Evolutionary conservation across 2,888 invertebrate genomes (phyloP), one percentile per base, ranked within the genome.

Genomic region (Monochamus alternatus): DNA sequence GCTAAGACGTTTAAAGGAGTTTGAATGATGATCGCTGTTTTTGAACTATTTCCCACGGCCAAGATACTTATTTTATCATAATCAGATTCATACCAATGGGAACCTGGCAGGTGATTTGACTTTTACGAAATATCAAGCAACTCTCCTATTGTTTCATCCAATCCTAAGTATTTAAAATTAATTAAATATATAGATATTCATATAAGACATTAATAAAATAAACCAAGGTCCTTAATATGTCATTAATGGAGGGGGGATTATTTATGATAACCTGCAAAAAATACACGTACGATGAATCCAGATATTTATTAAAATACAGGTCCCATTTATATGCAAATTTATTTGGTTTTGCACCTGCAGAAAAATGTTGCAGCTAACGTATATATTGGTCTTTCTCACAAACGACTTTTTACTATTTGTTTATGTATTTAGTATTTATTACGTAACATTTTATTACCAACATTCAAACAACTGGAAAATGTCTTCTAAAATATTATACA

Each of bases 1-100:
- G 73, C 73, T 65, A 67, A 71, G 75, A 71, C 73, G 75, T 75
- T 77, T 77, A 69, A 74, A 77, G 72, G 68, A 74, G 59, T 77
- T 77, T 73, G 75, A 75, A 70, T 77, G 69, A 75, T 75, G 75
- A 75, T 75, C 62, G 73, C 69, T 68, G 64, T 75, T 75, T 55
- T 75, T 73, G 58, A 55, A 69, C 44, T 74, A 63, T 76, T 76
- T 76, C 76, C 76, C 76, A 76, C 76, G 76, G 73, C 52, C 66
- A 58, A 9, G 62, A 68, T 31, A 67, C 64, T 60, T 69, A 69
- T 69, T 69, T 62, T 60, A 51, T 58, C 30, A 59, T 69, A 69
- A 69, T 69, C 69, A 47, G 69, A 43, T 58, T 58, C 47, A 30
- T 64, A 30, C 30, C 22, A 22, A 44, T 44, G 22, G 47, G 22